These are phyloP conservation scores for Drosophila diplacantha DNA, from an alignment of 2,888 invertebrate genomes.

Conservation along the genomic window DNA sequence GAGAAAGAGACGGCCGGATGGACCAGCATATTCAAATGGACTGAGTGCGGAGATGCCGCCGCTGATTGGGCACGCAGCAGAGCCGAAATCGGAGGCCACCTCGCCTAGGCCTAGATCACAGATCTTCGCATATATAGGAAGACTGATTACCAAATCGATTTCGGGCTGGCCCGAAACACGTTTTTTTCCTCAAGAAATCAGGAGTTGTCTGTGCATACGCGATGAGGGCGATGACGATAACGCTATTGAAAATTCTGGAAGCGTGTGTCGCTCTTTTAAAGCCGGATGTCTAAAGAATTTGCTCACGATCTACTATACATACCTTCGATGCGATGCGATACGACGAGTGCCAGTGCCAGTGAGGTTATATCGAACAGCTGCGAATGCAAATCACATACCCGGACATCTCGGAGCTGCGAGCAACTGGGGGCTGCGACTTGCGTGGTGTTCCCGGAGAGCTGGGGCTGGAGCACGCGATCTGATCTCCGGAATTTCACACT, in stretches of 20 bases:
- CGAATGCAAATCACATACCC: conserved; percentile 61
- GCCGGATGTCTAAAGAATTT: conserved; percentile 53
- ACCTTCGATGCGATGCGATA: conserved; percentile 20
- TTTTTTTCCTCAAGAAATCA: conserved; percentile 40
- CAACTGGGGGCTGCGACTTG: conserved; percentile 2
- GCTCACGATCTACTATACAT: conserved; percentile 39
- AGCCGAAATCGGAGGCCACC: conserved; percentile 7
- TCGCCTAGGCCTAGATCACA: conserved; percentile 32
- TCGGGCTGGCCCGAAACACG: conserved; percentile 52
- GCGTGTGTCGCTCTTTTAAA: conserved; percentile 45
- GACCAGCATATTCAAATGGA: conserved; percentile 48
- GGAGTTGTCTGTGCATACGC: conserved; percentile 57
- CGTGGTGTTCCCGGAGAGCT: conserved; percentile 5
- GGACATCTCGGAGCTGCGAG: conserved; percentile 10
- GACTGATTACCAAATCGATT: conserved; percentile 39
- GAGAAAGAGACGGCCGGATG: conserved; percentile 6
- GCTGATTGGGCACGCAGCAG: conserved; percentile 41
- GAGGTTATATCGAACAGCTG: conserved; percentile 53
- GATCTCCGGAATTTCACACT: conserved; percentile 19
- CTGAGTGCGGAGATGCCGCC: conserved; percentile 49
- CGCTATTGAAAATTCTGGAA: conserved; percentile 60
- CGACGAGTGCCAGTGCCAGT: conserved; percentile 16
- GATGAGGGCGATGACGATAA: conserved; percentile 48
- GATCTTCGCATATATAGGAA: conserved; percentile 33
- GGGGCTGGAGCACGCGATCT: conserved; percentile 23